Percentiles rank a stretch among this genome's conserved stretches.
These are phyloP conservation scores for Dendrolimus pini DNA, from an alignment of 2,888 invertebrate species.

Conservation along the genomic window DNA sequence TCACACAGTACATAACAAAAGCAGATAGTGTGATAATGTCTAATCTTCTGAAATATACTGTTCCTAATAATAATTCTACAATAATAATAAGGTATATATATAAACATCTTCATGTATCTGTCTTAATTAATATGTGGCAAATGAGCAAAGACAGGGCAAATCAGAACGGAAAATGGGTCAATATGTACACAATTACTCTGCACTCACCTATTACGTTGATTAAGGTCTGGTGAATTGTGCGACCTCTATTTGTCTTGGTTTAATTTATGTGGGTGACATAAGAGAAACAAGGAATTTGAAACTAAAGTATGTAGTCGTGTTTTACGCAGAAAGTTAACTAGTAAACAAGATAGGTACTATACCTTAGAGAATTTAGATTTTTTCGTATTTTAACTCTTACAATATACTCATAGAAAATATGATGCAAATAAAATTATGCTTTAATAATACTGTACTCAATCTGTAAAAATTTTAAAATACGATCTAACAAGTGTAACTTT, in stretches of 20 bases:
- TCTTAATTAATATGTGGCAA: neutral
- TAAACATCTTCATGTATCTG: no score
- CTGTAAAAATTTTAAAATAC: no score
- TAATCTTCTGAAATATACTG: neutral
- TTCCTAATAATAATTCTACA: no score
- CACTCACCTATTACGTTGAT: slow-evolving; percentile 14
- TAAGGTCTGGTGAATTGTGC: slow-evolving; percentile 14
- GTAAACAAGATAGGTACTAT: no score
- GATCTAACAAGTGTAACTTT: no score
- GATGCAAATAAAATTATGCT: no score
- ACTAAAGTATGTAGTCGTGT: neutral
- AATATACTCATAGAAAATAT: no score
- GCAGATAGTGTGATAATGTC: neutral
- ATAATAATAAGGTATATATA: no score
- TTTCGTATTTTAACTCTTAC: no score
- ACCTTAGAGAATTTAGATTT: no score
- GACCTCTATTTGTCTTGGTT: slow-evolving; percentile 16
- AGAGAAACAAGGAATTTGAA: neutral
- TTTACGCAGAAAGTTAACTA: no score
- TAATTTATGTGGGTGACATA: slow-evolving; percentile 20
- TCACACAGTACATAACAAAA: neutral
- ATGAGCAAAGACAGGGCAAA: neutral
- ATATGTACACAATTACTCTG: slow-evolving; percentile 16
- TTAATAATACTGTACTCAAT: no score
- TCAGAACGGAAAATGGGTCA: slow-evolving; percentile 2